Base-by-base conservation (phyloP, 2,888 invertebrate genomes). In the Drosophila yooni region DNA sequence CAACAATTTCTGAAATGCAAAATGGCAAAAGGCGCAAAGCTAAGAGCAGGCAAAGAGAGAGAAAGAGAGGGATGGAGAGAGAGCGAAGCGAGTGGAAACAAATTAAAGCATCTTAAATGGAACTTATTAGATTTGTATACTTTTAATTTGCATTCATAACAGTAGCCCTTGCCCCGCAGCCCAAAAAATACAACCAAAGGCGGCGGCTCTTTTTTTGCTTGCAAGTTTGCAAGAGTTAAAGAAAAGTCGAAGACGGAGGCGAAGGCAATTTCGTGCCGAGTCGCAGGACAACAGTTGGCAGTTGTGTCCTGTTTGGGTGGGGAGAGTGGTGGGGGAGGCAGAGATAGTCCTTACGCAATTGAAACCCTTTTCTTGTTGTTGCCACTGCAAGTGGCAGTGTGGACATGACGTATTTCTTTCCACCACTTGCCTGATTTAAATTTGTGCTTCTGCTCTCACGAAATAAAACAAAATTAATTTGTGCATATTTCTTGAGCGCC, bases 91-190 rank as follows among this genome's bases (percentile, higher is more conserved):
- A 69, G 38, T 64, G 64, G 64, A 69, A 68, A 70, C 70, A 90
- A 87, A 83, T 91, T 91, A 82, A 86, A 91, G 83, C 85, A 66
- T 83, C 91, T 91, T 90, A 84, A 89, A 90, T 90, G 89, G 77
- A 89, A 91, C 88, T 92, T 91, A 91, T 92, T 92, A 91, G 91
- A 92, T 92, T 91, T 91, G 91, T 91, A 91, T 91, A 91, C 91
- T 92, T 91, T 91, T 91, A 92, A 91, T 91, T 92, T 91, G 92
- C 91, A 91, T 91, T 91, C 91, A 92, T 90, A 91, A 91, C 91
- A 91, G 90, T 72, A 8, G 77, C 79, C 81, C 71, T 51, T 68
- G 53, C 29, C 70, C 43, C 53, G 43, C 52, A 54, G 38, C 36
- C 43, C 27, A 8, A 10, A 15, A 40, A 48, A 65, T 46, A 27